phyloP scores from a whole-genome alignment of 2,113 vertebrate genomes.

The Hystrix cristata region DNA sequence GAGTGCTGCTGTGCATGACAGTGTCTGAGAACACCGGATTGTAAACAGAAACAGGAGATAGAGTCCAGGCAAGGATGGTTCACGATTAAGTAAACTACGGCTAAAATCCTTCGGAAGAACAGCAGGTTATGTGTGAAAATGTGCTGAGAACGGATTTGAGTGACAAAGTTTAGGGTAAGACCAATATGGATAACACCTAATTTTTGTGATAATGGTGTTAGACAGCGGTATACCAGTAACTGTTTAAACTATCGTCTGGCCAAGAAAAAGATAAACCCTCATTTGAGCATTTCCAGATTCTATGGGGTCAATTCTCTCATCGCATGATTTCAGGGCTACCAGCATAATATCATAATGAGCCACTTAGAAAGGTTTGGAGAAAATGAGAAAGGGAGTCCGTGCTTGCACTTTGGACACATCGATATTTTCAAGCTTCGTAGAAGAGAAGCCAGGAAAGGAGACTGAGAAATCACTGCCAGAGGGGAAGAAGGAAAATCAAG shows the following conservation, averaged over 20 bases:
- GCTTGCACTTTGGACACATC: neutral
- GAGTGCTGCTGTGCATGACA: neutral
- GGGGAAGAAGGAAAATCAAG: neutral
- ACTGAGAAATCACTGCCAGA: neutral
- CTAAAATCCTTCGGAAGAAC: neutral
- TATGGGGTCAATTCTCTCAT: neutral
- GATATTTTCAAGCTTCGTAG: neutral
- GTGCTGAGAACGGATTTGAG: neutral
- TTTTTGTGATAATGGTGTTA: neutral
- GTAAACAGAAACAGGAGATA: neutral
- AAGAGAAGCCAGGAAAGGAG: neutral
- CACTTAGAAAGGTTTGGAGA: neutral
- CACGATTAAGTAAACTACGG: neutral
- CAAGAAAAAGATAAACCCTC: neutral
- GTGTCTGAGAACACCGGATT: neutral
- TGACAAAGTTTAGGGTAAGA: neutral
- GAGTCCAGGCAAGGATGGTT: neutral
- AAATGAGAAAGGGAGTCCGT: neutral
- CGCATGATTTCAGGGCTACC: neutral
- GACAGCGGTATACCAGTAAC: neutral
- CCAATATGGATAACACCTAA: neutral
- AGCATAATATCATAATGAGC: neutral
- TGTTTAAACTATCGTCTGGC: neutral
- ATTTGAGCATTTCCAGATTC: neutral
- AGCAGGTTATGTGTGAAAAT: neutral